A percentile compares a stretch with the other conserved stretches of the same genome.
phyloP scores from a whole-genome alignment of 2,797 vertebrate genomes.

The Darevskia mixta region DNA sequence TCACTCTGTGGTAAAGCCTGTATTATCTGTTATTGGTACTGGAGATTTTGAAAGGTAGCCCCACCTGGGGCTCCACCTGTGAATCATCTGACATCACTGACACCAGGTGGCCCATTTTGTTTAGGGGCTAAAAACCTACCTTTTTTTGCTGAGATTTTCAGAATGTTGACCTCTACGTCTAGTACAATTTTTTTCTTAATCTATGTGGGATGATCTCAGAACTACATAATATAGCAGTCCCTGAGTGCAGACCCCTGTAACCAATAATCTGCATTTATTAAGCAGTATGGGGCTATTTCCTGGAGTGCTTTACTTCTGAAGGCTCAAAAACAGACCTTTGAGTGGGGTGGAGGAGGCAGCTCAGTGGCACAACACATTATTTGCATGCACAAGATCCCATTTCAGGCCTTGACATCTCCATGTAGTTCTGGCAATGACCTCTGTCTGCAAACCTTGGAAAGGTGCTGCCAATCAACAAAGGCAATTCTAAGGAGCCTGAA shows the following conservation, averaged over 20 bases:
- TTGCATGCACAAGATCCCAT: too few species aligned
- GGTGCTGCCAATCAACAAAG: too few species aligned
- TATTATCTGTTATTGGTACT: accelerated
- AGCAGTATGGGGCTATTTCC: neutral
- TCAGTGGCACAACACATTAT: too few species aligned
- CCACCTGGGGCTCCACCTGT: too few species aligned
- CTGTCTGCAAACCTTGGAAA: too few species aligned
- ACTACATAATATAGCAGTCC: neutral
- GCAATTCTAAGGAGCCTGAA: too few species aligned
- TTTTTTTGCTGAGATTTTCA: neutral
- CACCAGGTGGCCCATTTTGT: neutral
- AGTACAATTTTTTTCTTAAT: neutral
- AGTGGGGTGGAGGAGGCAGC: too few species aligned
- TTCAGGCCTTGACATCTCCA: too few species aligned
- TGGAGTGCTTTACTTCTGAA: neutral
- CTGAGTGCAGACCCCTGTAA: neutral
- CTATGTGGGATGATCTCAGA: too few species aligned
- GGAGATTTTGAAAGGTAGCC: slow-evolving; percentile 16
- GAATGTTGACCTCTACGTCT: neutral
- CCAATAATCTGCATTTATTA: neutral
- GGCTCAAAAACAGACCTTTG: neutral
- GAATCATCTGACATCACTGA: too few species aligned
- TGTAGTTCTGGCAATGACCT: too few species aligned
- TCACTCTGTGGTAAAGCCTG: slow-evolving; percentile 30
- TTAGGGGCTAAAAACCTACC: neutral